Conservation (phyloP, 2,113 vertebrate genomes). For the Boleophthalmus pectinirostris region DNA sequence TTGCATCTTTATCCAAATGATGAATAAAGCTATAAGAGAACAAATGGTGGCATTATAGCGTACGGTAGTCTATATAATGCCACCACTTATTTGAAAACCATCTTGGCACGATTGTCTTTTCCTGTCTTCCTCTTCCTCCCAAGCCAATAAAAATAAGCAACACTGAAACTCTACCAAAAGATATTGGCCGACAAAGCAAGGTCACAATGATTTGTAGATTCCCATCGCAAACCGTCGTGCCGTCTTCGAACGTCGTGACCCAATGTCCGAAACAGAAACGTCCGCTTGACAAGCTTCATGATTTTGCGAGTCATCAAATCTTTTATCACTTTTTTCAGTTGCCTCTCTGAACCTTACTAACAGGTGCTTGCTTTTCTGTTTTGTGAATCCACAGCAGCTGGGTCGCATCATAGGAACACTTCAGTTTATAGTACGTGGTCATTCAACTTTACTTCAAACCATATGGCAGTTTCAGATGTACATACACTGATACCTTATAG, state of each 20-base stretch:
- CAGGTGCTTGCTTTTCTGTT: conserved; percentile 76
- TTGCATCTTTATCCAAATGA: too few species aligned
- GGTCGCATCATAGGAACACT: conserved; percentile 36
- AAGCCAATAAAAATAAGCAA: neutral
- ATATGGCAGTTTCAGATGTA: conserved; percentile 55
- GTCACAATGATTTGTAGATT: conserved; percentile 20
- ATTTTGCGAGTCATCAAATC: conserved; percentile 54
- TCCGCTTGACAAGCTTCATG: conserved; percentile 42
- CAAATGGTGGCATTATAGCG: too few species aligned
- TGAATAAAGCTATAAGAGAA: too few species aligned
- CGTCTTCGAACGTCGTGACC: conserved; percentile 21
- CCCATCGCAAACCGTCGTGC: conserved; percentile 19
- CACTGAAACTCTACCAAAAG: neutral
- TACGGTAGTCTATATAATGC: too few species aligned
- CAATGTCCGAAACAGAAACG: conserved; percentile 45
- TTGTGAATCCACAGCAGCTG: conserved; percentile 66
- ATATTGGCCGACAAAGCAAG: conserved; percentile 3
- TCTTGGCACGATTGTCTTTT: neutral
- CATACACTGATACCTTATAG: conserved; percentile 52
- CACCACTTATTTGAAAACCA: too few species aligned
- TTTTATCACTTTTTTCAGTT: conserved; percentile 63
- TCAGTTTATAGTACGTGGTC: conserved; percentile 51
- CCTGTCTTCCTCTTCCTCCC: neutral
- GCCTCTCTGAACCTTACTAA: conserved; percentile 49
- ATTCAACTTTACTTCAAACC: conserved; percentile 49